Conservation (phyloP, 23 tunicate genomes). For the Styela clava region DNA sequence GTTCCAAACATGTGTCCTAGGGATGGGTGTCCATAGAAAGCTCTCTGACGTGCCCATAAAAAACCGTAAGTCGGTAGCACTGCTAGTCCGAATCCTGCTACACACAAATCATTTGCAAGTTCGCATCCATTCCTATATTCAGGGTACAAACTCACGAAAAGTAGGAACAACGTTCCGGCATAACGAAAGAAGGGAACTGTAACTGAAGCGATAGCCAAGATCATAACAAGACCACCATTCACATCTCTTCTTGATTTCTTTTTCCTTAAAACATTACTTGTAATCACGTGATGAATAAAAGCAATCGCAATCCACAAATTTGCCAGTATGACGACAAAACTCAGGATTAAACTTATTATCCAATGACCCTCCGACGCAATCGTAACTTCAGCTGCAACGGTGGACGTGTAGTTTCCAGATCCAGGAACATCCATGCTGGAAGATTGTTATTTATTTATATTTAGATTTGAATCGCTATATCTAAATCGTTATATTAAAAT, state of each 20-base stretch:
- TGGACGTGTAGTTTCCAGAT: too few relatives aligned
- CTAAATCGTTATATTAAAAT: too few relatives aligned
- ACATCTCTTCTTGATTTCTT: conserved; percentile 18
- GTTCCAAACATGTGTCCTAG: conserved; percentile 22
- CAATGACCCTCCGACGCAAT: neutral
- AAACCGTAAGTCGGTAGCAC: conserved; percentile 18
- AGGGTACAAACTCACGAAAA: conserved; percentile 9
- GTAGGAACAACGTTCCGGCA: neutral
- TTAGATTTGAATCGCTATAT: too few relatives aligned
- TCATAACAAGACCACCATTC: conserved; percentile 24
- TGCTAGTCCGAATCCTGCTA: conserved; percentile 8
- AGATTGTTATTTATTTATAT: too few relatives aligned
- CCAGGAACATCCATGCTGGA: too few relatives aligned
- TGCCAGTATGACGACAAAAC: neutral
- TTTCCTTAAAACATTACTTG: neutral
- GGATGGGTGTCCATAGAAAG: conserved; percentile 32
- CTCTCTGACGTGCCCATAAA: conserved; percentile 29
- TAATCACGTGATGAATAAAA: conserved; percentile 1
- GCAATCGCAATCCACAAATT: conserved; percentile 13
- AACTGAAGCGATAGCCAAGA: neutral
- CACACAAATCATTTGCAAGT: conserved; percentile 4
- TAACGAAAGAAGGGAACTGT: conserved; percentile 6
- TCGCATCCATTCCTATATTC: conserved; percentile 7
- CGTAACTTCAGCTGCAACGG: too few relatives aligned
- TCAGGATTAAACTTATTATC: neutral